Base-by-base conservation (phyloP, 2,113 vertebrate species). In the Callipepla squamata region DNA sequence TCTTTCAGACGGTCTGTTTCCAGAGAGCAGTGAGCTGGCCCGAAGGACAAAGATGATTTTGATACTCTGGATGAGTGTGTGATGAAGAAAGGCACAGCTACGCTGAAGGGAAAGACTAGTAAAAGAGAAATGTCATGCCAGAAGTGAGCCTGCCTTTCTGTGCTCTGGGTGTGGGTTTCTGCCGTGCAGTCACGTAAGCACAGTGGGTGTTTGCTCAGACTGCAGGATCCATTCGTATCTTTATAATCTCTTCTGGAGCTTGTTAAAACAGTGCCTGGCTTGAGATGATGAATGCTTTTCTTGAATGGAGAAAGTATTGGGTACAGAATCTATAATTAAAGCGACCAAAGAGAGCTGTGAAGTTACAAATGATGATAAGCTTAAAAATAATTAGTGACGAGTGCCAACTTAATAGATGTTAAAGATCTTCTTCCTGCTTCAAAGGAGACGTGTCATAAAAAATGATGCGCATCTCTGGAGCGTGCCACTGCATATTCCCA, bases 351-450 rank as follows among this genome's bases (percentile, higher is more conserved):
- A 30, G 18, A 84, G 9, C 58, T 69, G 85, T 72, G 59, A 77
- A 73, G 69, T 87, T 75, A 53, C 7, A 83, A 84, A 81, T n/a
- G 6, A 55, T 11, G 6, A 61, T 28, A 73, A 19, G 13, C 30
- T 75, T 93, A 83, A 90, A 72, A 93, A 55, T 72, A 44, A 79
- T 70, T 63, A 91, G 25, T 40, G 38, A 51, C 38, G 77, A 84
- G 47, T 82, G 12, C 13, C 1, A 1, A 59, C 92, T 92, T 87
- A 85, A 81, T 48, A 86, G 38, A 48, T 30, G 4, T 34, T 62
- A 23, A 44, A 85, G 61, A 51, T 85, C 65, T n/a, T 94, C 85
- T 73, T 95, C 84, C 55, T 15, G 20, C 85, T 88, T 88, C 50
- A 47, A 77, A 66, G 38, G 66, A 48, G 28, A n/a, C 68, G 11